These are phyloP conservation scores for Stegophylla sp. DNA, from an alignment of 2,888 invertebrate genomes.

Conservation along the genomic window DNA sequence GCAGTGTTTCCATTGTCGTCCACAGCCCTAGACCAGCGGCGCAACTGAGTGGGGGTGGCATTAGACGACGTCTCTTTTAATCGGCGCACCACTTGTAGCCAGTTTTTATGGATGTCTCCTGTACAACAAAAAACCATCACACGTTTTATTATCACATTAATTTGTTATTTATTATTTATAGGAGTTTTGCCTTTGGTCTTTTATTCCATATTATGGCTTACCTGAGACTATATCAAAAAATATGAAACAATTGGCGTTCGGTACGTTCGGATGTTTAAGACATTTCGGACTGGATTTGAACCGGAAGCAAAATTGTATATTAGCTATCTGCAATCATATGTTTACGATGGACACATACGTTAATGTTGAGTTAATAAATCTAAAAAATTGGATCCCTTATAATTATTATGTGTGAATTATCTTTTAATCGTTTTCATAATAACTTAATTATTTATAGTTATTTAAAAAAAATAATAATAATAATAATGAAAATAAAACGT, in stretches of 20 bases:
- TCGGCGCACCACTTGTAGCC: slow-evolving; percentile 44
- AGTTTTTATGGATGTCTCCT: slow-evolving; percentile 30
- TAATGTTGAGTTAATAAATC: neutral
- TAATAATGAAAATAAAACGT: too few relatives aligned
- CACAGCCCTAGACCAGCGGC: slow-evolving; percentile 39
- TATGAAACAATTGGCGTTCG: slow-evolving; percentile 51
- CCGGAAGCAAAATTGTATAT: slow-evolving; percentile 52
- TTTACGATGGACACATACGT: neutral
- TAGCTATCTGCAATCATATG: slow-evolving; percentile 41
- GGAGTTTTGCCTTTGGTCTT: neutral
- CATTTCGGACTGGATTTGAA: slow-evolving; percentile 45
- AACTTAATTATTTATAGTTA: too few relatives aligned
- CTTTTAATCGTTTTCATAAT: too few relatives aligned
- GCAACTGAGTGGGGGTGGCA: slow-evolving; percentile 23
- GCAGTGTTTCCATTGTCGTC: slow-evolving; percentile 62
- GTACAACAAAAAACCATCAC: neutral
- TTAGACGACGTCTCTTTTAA: slow-evolving; percentile 36
- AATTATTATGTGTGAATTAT: too few relatives aligned
- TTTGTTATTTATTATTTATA: neutral
- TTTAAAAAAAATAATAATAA: too few relatives aligned
- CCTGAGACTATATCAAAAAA: slow-evolving; percentile 48
- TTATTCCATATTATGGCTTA: slow-evolving; percentile 8
- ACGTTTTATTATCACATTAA: neutral
- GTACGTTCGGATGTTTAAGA: slow-evolving; percentile 37
- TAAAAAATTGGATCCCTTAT: neutral